A percentile compares a stretch with the other conserved stretches of the same genome.
These are phyloP conservation scores for Tokudaia muenninki DNA, from an alignment of 2,797 vertebrate species.

Conservation along the genomic window DNA sequence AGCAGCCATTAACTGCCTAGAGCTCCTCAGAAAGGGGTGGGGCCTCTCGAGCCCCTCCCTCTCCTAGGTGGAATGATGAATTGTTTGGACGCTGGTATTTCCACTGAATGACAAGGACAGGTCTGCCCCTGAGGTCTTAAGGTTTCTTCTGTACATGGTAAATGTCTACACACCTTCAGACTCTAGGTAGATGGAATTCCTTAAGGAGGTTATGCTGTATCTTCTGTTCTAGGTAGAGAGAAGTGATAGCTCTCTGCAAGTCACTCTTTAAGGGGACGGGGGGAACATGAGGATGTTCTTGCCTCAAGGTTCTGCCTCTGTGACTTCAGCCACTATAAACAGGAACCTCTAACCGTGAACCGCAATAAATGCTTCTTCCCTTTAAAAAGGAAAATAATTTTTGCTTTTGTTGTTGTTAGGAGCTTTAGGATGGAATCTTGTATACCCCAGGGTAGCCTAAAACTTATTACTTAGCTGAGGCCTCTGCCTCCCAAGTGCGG, in stretches of 20 bases:
- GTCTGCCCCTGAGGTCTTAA: not conserved
- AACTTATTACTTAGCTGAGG: not conserved
- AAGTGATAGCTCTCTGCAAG: not conserved
- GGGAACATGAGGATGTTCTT: not conserved
- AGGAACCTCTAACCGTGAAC: not conserved
- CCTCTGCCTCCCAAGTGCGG: not conserved
- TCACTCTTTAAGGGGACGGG: not conserved
- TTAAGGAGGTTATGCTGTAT: not conserved
- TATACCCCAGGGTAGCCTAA: not conserved
- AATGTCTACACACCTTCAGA: not conserved
- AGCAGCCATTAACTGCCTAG: not conserved
- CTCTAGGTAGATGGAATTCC: not conserved
- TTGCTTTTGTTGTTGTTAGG: not conserved
- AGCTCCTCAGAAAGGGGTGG: not conserved
- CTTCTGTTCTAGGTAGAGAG: slow-evolving; percentile 27
- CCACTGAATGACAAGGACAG: not conserved
- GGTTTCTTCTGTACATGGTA: not conserved
- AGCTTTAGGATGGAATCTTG: not conserved
- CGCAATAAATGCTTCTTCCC: not conserved
- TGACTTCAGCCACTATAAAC: not conserved
- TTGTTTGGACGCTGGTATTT: not conserved
- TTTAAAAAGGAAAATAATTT: not conserved
- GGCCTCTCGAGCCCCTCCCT: not conserved
- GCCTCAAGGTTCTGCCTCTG: not conserved
- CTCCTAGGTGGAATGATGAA: not conserved